Conservation (phyloP, 2,113 vertebrate genomes). For the Halcyon malimbica region DNA sequence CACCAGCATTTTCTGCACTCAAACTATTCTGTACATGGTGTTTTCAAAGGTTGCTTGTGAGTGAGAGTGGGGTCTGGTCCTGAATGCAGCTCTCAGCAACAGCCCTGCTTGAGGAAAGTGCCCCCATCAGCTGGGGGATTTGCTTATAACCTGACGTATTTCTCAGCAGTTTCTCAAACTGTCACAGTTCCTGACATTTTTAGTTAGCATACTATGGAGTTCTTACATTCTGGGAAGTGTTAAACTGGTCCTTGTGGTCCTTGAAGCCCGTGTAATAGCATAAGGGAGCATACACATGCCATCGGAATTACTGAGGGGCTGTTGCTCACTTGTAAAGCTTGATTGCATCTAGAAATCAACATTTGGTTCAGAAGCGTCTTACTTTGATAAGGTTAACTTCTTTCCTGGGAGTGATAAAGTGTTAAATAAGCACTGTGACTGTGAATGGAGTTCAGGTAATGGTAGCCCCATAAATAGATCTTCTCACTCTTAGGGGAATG, state of each 20-base stretch:
- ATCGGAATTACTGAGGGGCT: conserved; percentile 43
- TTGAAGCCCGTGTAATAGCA: conserved; percentile 24
- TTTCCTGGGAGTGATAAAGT: conserved; percentile 63
- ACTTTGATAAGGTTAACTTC: conserved; percentile 67
- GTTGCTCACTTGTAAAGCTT: conserved; percentile 55
- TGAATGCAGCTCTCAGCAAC: not conserved
- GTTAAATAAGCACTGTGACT: conserved; percentile 60
- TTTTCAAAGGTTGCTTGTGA: not conserved
- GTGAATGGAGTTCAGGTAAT: conserved; percentile 57
- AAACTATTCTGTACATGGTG: not conserved
- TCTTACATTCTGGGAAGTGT: not conserved
- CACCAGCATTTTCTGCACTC: not conserved
- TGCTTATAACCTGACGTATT: not conserved
- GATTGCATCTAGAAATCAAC: conserved; percentile 67
- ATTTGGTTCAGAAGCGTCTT: conserved; percentile 55
- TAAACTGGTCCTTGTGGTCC: conserved; percentile 40
- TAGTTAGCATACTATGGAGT: not conserved
- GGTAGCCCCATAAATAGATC: conserved; percentile 59
- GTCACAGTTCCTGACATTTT: not conserved
- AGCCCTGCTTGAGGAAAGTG: not conserved
- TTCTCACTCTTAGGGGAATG: conserved; percentile 30
- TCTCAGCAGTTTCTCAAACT: not conserved
- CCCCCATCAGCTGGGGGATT: not conserved
- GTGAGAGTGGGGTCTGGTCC: not conserved
- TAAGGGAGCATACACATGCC: not conserved